phyloP scores from a whole-genome alignment of 2,797 vertebrate genomes.

The Schizothorax lantsangensis region DNA sequence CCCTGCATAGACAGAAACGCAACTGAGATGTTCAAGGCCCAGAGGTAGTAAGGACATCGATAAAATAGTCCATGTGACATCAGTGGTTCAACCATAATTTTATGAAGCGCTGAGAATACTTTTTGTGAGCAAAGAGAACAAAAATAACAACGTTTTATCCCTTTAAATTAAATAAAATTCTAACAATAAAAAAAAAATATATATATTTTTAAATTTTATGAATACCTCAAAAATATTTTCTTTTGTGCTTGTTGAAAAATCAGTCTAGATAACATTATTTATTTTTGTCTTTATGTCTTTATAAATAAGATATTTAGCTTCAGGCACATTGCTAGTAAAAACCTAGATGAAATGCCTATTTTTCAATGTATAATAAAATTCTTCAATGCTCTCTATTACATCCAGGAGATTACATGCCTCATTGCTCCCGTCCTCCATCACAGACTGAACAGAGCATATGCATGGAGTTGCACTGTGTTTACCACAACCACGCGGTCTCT shows the following conservation, averaged over 20 bases:
- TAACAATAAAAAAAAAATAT: not conserved
- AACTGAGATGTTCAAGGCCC: not conserved
- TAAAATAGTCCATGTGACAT: slow-evolving; percentile 1
- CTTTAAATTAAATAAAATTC: not conserved
- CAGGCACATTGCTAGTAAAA: slow-evolving; percentile 23
- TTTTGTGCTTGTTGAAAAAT: not conserved
- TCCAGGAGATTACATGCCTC: slow-evolving; percentile 78
- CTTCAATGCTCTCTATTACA: slow-evolving; percentile 59
- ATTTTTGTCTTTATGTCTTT: not conserved
- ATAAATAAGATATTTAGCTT: not conserved
- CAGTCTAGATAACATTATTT: not conserved
- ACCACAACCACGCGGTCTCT: slow-evolving; percentile 72
- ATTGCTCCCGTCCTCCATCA: slow-evolving; percentile 76
- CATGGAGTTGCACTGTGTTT: slow-evolving; percentile 76
- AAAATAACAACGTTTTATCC: not conserved
- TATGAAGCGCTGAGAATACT: not conserved
- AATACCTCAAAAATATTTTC: not conserved
- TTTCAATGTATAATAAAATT: not conserved
- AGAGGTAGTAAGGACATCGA: not conserved
- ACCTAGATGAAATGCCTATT: not conserved
- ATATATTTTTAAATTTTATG: not conserved
- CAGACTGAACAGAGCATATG: slow-evolving; percentile 66
- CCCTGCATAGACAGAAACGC: too few species aligned
- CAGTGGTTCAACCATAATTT: not conserved
- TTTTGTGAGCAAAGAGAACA: not conserved